A percentile compares a stretch with the other conserved stretches of the same genome.
Conservation (phyloP, 2,797 vertebrate species). For the Lycodopsis pacificus region DNA sequence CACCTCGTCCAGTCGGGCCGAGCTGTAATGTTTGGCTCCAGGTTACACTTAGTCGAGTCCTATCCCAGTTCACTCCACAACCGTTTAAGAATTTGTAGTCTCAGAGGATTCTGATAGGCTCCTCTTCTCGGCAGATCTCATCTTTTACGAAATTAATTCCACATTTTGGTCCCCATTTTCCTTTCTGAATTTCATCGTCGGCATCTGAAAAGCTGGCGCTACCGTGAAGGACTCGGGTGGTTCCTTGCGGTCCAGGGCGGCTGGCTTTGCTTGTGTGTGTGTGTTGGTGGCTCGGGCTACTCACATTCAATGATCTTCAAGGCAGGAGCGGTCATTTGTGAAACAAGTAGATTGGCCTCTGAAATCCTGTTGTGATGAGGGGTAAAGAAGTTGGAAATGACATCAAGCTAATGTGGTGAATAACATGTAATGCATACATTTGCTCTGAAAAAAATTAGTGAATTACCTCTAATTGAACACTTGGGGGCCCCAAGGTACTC, state of each 20-base stretch:
- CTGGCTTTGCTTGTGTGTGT: constrained; percentile 46
- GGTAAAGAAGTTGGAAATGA: neutral
- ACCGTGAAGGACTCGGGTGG: constrained; percentile 32
- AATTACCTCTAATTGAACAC: constrained; percentile 87
- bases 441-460: neutral
- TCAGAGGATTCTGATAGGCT: constrained; percentile 23
- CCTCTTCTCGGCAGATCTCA: constrained; percentile 24
- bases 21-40: constrained; percentile 26
- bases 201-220: constrained; percentile 28
- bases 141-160: constrained; percentile 39
- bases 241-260: constrained; percentile 55
- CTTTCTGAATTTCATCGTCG: constrained; percentile 51
- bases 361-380: constrained; percentile 84
- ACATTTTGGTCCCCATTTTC: constrained; percentile 66
- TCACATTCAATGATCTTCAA: constrained; percentile 73
- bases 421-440: neutral
- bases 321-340: constrained; percentile 85
- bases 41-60: constrained; percentile 15
- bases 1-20: constrained; percentile 37
- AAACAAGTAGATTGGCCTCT: constrained; percentile 92
- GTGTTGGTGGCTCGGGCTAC: constrained; percentile 48
- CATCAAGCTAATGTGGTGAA: neutral
- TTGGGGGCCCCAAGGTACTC: constrained; percentile 89
- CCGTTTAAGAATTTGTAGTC: constrained; percentile 17
- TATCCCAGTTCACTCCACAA: constrained; percentile 10